Percentiles rank a stretch among this genome's conserved stretches.
Conservation (phyloP, 2,888 invertebrate genomes). For the Parapristionchus giblindavisi region DNA sequence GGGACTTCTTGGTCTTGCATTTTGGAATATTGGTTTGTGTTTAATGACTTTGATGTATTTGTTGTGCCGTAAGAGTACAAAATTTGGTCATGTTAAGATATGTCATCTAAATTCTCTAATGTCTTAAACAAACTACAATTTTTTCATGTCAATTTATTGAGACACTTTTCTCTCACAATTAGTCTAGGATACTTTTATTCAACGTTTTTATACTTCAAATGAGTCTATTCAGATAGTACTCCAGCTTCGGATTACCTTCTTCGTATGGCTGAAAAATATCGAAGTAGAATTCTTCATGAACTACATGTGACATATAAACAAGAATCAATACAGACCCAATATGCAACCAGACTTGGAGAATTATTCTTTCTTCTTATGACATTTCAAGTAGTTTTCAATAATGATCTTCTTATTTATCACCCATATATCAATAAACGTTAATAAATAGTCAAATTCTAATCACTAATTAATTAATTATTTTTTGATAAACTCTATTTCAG, state of each 20-base stretch:
- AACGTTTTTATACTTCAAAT: neutral
- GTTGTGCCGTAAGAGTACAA: neutral
- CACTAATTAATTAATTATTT: no score
- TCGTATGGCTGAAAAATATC: slow-evolving; percentile 5
- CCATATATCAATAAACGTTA: no score
- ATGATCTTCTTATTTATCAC: neutral
- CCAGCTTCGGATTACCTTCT: slow-evolving; percentile 5
- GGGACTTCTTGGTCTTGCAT: slow-evolving; percentile 5
- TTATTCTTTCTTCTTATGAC: slow-evolving; percentile 34
- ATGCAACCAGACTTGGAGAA: slow-evolving; percentile 21
- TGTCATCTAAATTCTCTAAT: neutral
- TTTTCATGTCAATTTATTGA: neutral
- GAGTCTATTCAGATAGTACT: slow-evolving; percentile 28
- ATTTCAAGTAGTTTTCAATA: neutral
- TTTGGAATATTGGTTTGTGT: slow-evolving; percentile 19
- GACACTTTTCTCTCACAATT: neutral
- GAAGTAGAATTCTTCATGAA: slow-evolving; percentile 13
- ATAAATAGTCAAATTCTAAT: no score
- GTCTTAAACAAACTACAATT: neutral
- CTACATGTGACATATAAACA: slow-evolving; percentile 23
- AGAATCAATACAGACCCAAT: slow-evolving; percentile 14
- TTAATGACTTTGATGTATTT: neutral
- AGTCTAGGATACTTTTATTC: neutral
- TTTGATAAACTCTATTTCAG: no score
- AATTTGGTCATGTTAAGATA: neutral